Percentiles rank a stretch among this genome's conserved stretches.
These are phyloP conservation scores for Gambusia affinis DNA, from an alignment of 2,113 vertebrate species.

Conservation along the genomic window DNA sequence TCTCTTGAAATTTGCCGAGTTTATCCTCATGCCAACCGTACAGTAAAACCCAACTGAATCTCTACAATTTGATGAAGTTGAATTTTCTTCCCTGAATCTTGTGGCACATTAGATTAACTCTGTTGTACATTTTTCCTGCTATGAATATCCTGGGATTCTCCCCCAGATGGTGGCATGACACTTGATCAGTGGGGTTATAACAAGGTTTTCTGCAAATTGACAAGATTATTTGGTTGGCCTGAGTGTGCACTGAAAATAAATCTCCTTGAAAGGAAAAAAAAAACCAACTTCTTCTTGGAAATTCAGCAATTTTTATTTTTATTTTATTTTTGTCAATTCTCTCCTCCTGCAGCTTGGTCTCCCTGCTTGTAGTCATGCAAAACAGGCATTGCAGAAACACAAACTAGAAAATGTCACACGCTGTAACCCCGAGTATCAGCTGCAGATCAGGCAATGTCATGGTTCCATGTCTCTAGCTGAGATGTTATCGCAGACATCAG, in stretches of 20 bases:
- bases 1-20: too few relatives aligned
- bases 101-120: not conserved
- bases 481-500: constrained; percentile 47
- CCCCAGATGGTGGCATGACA: constrained; percentile 9
- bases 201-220: constrained; percentile 39
- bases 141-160: constrained; percentile 11
- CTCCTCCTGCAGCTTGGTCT: not conserved
- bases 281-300: not conserved
- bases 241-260: constrained; percentile 19
- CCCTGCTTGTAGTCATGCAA: not conserved
- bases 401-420: not conserved
- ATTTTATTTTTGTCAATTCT: not conserved
- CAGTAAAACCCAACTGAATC: not conserved
- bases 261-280: constrained; percentile 23
- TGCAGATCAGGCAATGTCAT: constrained; percentile 39
- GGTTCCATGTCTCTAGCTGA: constrained; percentile 35
- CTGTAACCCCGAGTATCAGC: constrained; percentile 30
- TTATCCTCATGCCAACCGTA: not conserved
- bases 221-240: constrained; percentile 25
- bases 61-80: not conserved
- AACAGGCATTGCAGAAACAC: not conserved
- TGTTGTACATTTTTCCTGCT: not conserved
- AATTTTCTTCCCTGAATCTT: not conserved
- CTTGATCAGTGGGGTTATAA: constrained; percentile 34
- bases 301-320: not conserved